Base-by-base conservation (phyloP, 2,797 vertebrate species). In the Oophaga sylvatica region DNA sequence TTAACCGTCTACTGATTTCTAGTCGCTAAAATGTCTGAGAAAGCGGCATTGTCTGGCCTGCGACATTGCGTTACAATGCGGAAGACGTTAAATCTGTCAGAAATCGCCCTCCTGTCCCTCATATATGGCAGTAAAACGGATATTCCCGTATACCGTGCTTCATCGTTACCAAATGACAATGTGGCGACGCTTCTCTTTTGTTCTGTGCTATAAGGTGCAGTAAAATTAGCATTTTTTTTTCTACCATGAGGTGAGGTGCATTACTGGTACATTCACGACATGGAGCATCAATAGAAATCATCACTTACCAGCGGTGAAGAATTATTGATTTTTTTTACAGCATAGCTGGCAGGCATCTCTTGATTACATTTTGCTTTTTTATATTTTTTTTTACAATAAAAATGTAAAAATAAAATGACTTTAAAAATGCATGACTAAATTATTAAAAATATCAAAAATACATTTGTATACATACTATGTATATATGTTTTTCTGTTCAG, bases 181-280 rank as follows among this genome's bases (percentile, higher is more conserved):
- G 57, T 41, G 7, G 1, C 11, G 35, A 26, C 5, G 16, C 3
- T 31, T 20, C 26, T 56, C 48, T 26, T 77, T 77, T 77, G 75
- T 77, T 77, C 75, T 77, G 22, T 0, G 22, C n/a, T 56, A 56
- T 56, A n/a, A 77, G 75, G 48, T 26, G 22, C 48, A 35, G 1
- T 26, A 56, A 77, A 48, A 76, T 73, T 9, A 20, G 19, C 35
- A 20, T 45, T 73, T 65, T 10, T 53, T 53, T 62, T 26, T 73
- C 45, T 45, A 17, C 29, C 10, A 16, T 62, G 31, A 62, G 31
- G 78, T 20, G 26, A 60, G 26, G 16, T 29, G 77, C 29, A 20
- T 22, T 81, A 65, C 80, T 60, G 48, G 41, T 81, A 26, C n/a
- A 53, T 76, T n/a, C 60, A 20, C n/a, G 35, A 65, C 31, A 65